Base-by-base conservation (phyloP, 2,888 invertebrate species). In the Podabrus alpinus region DNA sequence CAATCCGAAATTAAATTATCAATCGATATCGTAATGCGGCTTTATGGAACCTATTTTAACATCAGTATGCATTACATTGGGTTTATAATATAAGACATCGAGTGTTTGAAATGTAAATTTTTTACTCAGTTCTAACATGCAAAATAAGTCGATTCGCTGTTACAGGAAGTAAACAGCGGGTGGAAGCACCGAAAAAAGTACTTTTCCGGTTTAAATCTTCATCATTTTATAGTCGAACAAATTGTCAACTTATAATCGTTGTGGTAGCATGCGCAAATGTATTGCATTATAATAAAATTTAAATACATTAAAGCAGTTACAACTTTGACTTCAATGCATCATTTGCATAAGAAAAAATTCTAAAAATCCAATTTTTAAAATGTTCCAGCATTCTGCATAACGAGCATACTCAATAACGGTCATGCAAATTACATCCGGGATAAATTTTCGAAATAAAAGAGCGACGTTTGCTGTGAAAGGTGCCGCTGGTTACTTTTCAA, bases 161-260 rank as follows among this genome's bases (percentile, higher is more conserved):
- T 79, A 80, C 83, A 83, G 84, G 84, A 84, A 82, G 83, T 84
- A 82, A 82, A 83, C 83, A 83, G 82, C 80, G 80, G 77, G 79
- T 80, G 83, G 84, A 82, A 82, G 81, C 78, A 77, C 76, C 79
- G 79, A 81, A 84, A 84, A 85, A 84, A 83, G 82, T 82, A 80
- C 81, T 77, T 82, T 84, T 85, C 85, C 85, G 84, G 82, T 82
- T 83, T 85, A 83, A 83, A 84, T 84, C 83, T 82, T 83, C 82
- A 82, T 83, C 82, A 81, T 83, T 85, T 83, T 80, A 83, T 83
- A 84, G 81, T 80, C 80, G 80, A 80, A 76, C 79, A 82, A 78
- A 72, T 82, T 80, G 80, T 73, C 78, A 81, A 78, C 77, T 78
- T 73, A 69, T 59, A 61, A 69, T 71, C 71, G 72, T 69, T 75